A percentile compares a stretch with the other conserved stretches of the same genome.
phyloP scores from a whole-genome alignment of 2,113 vertebrate species.

The Passer montanus region DNA sequence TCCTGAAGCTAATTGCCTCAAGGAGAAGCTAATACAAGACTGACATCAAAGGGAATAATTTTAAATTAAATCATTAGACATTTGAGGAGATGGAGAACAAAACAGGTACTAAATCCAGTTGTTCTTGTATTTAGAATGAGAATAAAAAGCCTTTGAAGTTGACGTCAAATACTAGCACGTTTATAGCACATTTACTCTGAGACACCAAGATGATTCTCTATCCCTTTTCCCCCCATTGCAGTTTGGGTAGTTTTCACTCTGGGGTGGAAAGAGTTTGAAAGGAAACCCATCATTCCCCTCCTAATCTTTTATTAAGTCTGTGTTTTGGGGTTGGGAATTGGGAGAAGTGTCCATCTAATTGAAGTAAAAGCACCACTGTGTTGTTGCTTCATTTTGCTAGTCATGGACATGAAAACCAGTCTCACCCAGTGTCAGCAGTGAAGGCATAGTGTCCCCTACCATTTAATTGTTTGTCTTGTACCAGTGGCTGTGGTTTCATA shows the following conservation, averaged over 20 bases:
- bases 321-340: neutral
- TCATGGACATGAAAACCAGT: neutral
- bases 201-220: neutral
- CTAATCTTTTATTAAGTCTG: neutral
- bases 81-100: slow-evolving; percentile 35
- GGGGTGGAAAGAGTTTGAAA: neutral
- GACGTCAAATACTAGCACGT: neutral
- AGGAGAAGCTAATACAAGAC: neutral
- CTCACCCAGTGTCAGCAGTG: neutral
- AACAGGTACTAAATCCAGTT: slow-evolving; percentile 58
- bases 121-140: slow-evolving; percentile 28
- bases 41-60: slow-evolving; percentile 54
- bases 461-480: neutral
- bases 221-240: neutral
- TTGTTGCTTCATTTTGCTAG: neutral
- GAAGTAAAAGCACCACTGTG: neutral
- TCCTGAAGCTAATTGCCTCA: slow-evolving; percentile 20
- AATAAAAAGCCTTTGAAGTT: slow-evolving; percentile 48
- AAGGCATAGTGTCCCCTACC: neutral
- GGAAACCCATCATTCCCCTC: neutral
- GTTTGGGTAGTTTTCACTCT: neutral
- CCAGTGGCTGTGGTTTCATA: neutral
- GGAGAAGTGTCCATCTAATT: neutral
- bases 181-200: neutral
- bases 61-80: slow-evolving; percentile 28